Evolutionary conservation across 92 coral and sea anemone genomes (phyloP).

Genomic region (Heliopora coerulea): DNA sequence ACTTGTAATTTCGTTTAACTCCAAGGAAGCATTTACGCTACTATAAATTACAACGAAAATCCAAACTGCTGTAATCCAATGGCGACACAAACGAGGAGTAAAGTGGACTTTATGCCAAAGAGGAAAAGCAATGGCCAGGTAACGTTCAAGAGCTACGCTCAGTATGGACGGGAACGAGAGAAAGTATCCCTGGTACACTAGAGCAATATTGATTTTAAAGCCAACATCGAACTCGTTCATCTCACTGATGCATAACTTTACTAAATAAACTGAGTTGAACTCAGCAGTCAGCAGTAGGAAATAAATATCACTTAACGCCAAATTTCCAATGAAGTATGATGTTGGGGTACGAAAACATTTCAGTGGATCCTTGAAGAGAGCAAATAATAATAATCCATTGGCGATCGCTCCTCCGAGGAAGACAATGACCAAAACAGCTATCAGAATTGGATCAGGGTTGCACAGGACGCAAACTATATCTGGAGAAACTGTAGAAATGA

Average conservation of each 20-base stretch:
- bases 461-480: no score
- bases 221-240: no score
- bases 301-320: background rate
- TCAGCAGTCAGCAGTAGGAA: no score
- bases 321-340: background rate
- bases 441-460: no score
- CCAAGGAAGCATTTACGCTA: background rate
- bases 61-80: constrained; percentile 2
- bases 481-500: no score
- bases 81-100: background rate
- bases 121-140: background rate
- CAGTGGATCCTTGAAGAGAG: constrained; percentile 12
- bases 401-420: background rate
- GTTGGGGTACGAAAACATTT: constrained; percentile 21
- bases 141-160: constrained; percentile 7
- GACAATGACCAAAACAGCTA: no score
- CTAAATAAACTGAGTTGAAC: background rate
- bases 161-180: background rate
- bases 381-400: background rate
- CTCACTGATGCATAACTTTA: background rate
- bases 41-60: background rate
- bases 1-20: background rate
- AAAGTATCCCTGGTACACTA: background rate
- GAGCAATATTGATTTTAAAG: background rate
- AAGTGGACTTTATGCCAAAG: background rate